Percentiles rank a stretch among this genome's conserved stretches.
Conservation (phyloP, 2,113 vertebrate genomes). For the Ctenomys sociabilis region DNA sequence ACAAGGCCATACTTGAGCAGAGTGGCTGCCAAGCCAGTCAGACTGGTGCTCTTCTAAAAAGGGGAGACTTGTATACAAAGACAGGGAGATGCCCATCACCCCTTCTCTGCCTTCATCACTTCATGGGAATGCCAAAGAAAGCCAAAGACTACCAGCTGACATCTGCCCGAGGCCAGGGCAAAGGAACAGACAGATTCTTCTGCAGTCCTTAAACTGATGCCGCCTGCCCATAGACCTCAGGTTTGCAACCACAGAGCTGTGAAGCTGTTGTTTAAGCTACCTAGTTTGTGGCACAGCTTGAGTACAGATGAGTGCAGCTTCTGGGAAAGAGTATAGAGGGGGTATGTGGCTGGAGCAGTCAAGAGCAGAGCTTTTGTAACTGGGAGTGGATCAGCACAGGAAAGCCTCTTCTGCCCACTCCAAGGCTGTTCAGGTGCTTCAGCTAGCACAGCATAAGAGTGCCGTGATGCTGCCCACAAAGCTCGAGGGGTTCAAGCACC, state of each 20-base stretch:
- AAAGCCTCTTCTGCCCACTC: too few species aligned
- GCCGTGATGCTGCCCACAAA: background rate
- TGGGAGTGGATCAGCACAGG: fast-evolving
- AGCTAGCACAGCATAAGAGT: background rate
- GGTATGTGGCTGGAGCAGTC: fast-evolving
- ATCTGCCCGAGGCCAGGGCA: background rate
- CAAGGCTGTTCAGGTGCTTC: background rate
- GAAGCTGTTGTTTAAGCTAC: background rate
- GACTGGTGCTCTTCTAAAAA: background rate
- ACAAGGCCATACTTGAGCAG: background rate
- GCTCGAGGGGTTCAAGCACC: background rate
- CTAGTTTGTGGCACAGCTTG: background rate
- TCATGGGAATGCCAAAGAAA: background rate
- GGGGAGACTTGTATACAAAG: background rate
- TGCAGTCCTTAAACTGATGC: background rate
- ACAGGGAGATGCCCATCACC: fast-evolving
- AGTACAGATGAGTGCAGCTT: background rate
- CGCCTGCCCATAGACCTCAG: fast-evolving
- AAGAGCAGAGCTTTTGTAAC: fast-evolving
- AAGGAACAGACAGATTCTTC: too few species aligned
- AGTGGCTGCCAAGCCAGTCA: background rate
- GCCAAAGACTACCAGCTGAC: background rate
- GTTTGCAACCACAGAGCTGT: background rate
- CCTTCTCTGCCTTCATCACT: too few species aligned
- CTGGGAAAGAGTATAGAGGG: background rate